Conservation (phyloP, 2,888 invertebrate genomes). For the Arge pagana region DNA sequence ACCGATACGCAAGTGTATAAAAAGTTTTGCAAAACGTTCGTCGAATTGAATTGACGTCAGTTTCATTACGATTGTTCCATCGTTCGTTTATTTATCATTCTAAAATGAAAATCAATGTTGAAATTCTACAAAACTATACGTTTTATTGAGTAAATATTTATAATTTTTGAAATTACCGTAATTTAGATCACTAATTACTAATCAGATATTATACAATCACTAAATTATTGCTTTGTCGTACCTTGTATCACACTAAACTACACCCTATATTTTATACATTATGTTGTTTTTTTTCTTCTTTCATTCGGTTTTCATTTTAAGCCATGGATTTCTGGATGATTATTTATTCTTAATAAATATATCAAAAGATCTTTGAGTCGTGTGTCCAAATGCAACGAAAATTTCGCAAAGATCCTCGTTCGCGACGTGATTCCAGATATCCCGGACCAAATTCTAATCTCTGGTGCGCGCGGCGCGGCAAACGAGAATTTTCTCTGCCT, state of each 20-base stretch:
- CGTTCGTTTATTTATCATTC: slow-evolving; percentile 20
- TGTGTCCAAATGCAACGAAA: too few relatives aligned
- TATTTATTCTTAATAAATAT: too few relatives aligned
- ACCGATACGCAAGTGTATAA: too few relatives aligned
- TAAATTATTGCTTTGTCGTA: slow-evolving; percentile 59
- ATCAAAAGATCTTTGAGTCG: too few relatives aligned
- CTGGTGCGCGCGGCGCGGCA: too few relatives aligned
- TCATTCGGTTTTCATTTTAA: slow-evolving; percentile 9
- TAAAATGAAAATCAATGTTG: slow-evolving; percentile 42
- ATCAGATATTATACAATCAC: slow-evolving; percentile 57
- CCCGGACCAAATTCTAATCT: too few relatives aligned
- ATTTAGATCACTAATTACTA: slow-evolving; percentile 52
- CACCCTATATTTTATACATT: slow-evolving; percentile 42
- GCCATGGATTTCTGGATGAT: too few relatives aligned
- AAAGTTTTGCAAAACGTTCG: too few relatives aligned
- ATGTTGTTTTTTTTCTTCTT: slow-evolving; percentile 28
- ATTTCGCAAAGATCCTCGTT: too few relatives aligned
- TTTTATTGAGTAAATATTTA: slow-evolving; percentile 55
- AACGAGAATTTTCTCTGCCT: too few relatives aligned
- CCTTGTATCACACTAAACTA: slow-evolving; percentile 58
- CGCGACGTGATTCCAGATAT: too few relatives aligned
- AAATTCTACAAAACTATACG: slow-evolving; percentile 56
- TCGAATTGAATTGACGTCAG: too few relatives aligned
- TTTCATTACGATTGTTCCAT: not conserved
- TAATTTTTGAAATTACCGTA: slow-evolving; percentile 52